These are phyloP conservation scores for Macroramphosus scolopax DNA, from an alignment of 2,797 vertebrate genomes.

Conservation along the genomic window DNA sequence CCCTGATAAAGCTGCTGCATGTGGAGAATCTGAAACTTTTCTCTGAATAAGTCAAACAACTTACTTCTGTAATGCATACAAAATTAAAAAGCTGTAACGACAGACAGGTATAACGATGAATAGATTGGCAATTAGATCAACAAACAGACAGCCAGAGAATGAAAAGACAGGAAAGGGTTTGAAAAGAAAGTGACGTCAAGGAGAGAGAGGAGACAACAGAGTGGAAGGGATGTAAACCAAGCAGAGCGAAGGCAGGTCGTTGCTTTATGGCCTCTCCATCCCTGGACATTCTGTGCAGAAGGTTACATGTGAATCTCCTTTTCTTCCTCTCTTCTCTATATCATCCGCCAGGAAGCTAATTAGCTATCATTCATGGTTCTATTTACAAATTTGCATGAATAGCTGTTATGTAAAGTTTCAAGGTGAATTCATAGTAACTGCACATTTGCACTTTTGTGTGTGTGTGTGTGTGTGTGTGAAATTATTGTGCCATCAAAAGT, in stretches of 20 bases:
- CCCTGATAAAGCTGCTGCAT: not conserved
- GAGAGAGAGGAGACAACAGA: no score
- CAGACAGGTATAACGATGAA: no score
- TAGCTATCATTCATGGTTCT: no score
- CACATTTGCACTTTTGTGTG: not conserved
- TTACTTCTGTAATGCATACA: no score
- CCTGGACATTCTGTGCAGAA: conserved; percentile 45
- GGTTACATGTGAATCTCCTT: conserved; percentile 40
- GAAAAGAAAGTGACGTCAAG: conserved; percentile 4
- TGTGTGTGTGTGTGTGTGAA: not conserved
- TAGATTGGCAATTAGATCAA: conserved; percentile 14
- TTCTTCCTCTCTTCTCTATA: no score
- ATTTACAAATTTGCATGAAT: no score
- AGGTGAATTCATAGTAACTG: no score
- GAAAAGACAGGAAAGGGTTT: not conserved
- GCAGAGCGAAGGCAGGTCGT: conserved; percentile 54
- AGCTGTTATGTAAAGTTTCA: no score
- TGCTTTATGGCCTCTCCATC: conserved; percentile 34
- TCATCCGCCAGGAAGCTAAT: no score
- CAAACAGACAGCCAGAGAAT: conserved; percentile 9
- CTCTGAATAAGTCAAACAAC: no score
- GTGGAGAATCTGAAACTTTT: conserved; percentile 12
- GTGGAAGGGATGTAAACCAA: conserved; percentile 45
- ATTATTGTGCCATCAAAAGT: no score
- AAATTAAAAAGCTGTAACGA: no score